A percentile compares a stretch with the other conserved stretches of the same genome.
Evolutionary conservation across 2,113 vertebrate genomes (phyloP).

Genomic region (Lepidiolamprologus cunningtoni): DNA sequence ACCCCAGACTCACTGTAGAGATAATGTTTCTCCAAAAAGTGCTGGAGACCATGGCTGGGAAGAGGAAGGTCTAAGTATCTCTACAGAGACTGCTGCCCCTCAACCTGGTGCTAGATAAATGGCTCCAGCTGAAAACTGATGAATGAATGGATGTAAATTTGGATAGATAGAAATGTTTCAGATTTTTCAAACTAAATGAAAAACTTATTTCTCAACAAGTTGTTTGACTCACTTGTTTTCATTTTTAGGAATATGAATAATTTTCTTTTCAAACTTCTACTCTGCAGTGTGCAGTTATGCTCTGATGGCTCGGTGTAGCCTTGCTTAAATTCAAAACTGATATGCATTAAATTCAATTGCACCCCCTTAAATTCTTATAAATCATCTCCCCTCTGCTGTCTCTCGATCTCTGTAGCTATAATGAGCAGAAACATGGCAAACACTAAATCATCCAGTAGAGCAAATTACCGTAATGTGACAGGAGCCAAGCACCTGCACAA

Average conservation of each 20-base stretch:
- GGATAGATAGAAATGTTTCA: background rate
- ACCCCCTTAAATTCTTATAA: slow-evolving; percentile 15
- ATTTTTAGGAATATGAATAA: background rate
- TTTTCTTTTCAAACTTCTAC: background rate
- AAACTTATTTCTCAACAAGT: background rate
- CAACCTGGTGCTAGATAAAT: background rate
- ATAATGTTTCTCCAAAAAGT: background rate
- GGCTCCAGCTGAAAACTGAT: background rate
- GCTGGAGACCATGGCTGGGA: background rate
- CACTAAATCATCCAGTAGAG: slow-evolving; percentile 47
- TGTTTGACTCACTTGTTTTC: background rate
- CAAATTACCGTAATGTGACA: slow-evolving; percentile 53
- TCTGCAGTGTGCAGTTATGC: background rate
- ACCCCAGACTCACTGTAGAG: background rate
- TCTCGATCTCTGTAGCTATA: background rate
- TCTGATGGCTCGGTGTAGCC: background rate
- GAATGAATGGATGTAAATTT: background rate
- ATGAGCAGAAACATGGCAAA: slow-evolving; percentile 23
- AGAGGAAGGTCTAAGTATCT: background rate
- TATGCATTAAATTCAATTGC: slow-evolving; percentile 45
- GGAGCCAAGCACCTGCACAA: slow-evolving; percentile 22
- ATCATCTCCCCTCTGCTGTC: slow-evolving; percentile 7
- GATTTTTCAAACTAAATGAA: background rate
- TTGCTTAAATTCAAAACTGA: slow-evolving; percentile 26
- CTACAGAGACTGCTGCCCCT: background rate